Evolutionary conservation across 2,888 invertebrate genomes (phyloP), one percentile per base, ranked within the genome.

Genomic region (Tupiocoris notatus): DNA sequence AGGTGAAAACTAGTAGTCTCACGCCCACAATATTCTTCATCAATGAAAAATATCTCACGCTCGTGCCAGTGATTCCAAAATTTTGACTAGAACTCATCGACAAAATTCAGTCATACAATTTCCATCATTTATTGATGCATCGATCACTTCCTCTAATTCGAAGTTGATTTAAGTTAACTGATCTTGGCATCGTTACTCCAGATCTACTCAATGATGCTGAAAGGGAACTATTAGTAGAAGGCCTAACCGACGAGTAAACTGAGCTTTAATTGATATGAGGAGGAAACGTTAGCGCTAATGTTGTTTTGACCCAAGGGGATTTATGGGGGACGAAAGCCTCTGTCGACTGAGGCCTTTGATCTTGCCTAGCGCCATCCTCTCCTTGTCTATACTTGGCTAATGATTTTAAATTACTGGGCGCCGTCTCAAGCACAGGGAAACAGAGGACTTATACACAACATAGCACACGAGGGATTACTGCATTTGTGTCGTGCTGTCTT

Each of bases 181-280:
- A 7, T 39, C 39, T 39, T 39, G 39, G 39, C 39, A 39, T 7
- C 39, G 39, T 39, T 7, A 39, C 6, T 3, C 39, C 39, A 12
- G 39, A 39, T 39, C 73, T 73, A 58, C 61, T 73, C 73, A 63
- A 39, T 73, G 73, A 73, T 61, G 62, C 73, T 25, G 54, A 62
- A 73, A 73, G 73, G 39, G 22, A 54, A 39, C 68, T 61, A 70
- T 70, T 59, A 70, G 61, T 54, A 24, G 25, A 22, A 23, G 39
- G 39, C 39, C 39, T n/a, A 21, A 21, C 16, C 20, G 62, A 73
- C 54, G 63, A 54, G 63, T 73, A 73, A 73, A 73, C 63, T 62
- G 73, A 73, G 73, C 73, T 62, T 73, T 73, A 73, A 73, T 73
- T 73, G 73, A 73, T 73, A 73, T 63, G 73, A 39, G 63, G 73